Base-by-base conservation (phyloP, 2,797 vertebrate species). In the Stomatorhinus walkeri region DNA sequence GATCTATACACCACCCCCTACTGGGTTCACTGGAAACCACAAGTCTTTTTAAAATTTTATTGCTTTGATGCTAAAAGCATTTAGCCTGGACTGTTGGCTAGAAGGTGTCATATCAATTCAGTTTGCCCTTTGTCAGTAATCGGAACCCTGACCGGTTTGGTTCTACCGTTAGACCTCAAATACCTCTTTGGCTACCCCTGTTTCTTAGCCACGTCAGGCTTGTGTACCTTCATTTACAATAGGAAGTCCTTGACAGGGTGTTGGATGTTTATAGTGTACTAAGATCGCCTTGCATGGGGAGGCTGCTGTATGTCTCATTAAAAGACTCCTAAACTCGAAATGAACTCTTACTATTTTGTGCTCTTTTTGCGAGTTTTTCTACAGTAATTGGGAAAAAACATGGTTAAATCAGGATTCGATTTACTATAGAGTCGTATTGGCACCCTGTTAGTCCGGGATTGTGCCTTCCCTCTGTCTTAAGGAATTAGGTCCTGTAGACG, bases 401-500 rank as follows among this genome's bases (percentile, higher is more conserved):
- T 85, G 81, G 43, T n/a, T 28, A 49, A 85, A 52, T 86, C 49
- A 86, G 83, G 46, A 85, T 85, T 52, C 43, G 83, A 85, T 85
- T 52, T 52, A 85, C 43, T 85, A 52, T 24, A 87, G 28, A 59
- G 85, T 7, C 8, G 12, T 40, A n/a, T 56, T 28, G 28, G 19
- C 16, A 28, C 14, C 28, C 49, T 56, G 52, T 56, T 56, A 28
- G 24, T 87, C 28, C 9, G 16, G 85, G 85, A 87, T 51, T 36
- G 32, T 19, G 32, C 10, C 84, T 54, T 52, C 51, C 32, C 51
- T 86, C 22, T 52, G 51, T n/a, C 85, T 87, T 54, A 56, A 59
- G 51, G 49, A 59, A 87, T 56, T 85, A 85, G 81, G 2, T 85
- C 81, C 81, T 14, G 46, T 85, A 16, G 76, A 81, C 76, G 46